A percentile compares a stretch with the other conserved stretches of the same genome.
These are phyloP conservation scores for Chironomus riparius DNA, from an alignment of 2,888 invertebrate species.

Conservation along the genomic window DNA sequence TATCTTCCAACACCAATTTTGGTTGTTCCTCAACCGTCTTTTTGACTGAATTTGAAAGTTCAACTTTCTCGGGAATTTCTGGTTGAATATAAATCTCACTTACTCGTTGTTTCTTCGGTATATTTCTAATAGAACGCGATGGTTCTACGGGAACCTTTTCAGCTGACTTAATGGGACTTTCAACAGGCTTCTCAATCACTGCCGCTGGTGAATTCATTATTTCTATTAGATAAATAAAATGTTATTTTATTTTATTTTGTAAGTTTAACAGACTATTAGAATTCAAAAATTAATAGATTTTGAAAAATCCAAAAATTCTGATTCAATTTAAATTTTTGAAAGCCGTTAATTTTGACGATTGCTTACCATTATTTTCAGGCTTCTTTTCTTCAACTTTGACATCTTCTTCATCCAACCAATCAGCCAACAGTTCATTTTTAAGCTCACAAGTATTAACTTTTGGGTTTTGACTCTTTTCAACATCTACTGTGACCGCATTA, in stretches of 20 bases:
- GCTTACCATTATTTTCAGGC: not conserved
- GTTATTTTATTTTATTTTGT: not conserved
- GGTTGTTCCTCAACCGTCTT: too few relatives aligned
- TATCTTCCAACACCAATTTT: not conserved
- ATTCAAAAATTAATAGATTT: too few relatives aligned
- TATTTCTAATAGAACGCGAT: constrained; percentile 6
- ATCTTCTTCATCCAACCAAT: constrained; percentile 31
- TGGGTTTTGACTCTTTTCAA: not conserved
- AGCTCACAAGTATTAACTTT: not conserved
- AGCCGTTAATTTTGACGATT: too few relatives aligned
- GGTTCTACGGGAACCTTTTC: constrained; percentile 31
- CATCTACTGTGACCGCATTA: not conserved
- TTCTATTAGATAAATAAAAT: not conserved
- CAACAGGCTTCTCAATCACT: constrained; percentile 28
- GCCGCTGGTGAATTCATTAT: not conserved
- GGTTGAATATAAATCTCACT: constrained; percentile 9
- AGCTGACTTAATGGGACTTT: constrained; percentile 30
- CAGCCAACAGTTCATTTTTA: constrained; percentile 3
- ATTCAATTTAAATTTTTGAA: too few relatives aligned
- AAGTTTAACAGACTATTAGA: too few relatives aligned
- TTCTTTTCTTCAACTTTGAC: constrained; percentile 30
- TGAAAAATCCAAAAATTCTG: too few relatives aligned
- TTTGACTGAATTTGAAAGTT: not conserved
- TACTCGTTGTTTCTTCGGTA: constrained; percentile 21
- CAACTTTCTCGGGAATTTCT: not conserved